Evolutionary conservation across 2,888 invertebrate species (phyloP), one percentile per base, ranked within the genome.

Genomic region (Thereva nobilitata): DNA sequence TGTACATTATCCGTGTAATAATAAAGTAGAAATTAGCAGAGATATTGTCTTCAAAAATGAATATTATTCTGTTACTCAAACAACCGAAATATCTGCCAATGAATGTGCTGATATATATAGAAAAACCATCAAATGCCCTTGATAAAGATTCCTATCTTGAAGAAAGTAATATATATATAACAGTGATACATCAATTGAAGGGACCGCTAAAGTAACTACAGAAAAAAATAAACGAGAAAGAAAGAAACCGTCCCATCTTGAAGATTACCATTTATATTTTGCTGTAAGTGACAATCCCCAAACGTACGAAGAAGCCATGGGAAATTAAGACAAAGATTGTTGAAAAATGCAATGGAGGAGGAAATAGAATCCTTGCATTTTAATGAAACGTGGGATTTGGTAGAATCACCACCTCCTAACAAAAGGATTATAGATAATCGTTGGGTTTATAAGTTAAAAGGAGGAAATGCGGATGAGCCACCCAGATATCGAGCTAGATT

Each of bases 361-460:
- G 68, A 69, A 57, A 45, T 66, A 8, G 55, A 67, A 40, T 69
- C 70, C 7, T 40, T 71, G 42, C n/a, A 61, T n/a, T 67, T 59
- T 49, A 70, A 71, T 54, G 38, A 70, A n/a, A 71, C 72, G 7
- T 71, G 70, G 70, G 45, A 52, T 44, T 66, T 73, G 37, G 59
- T 59, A n/a, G 50, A 68, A n/a, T n/a, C n/a, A n/a, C n/a, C n/a
- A n/a, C n/a, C n/a, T n/a, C n/a, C n/a, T n/a, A n/a, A n/a, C n/a
- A n/a, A n/a, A n/a, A n/a, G n/a, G n/a, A n/a, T n/a, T n/a, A n/a
- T n/a, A n/a, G n/a, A n/a, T n/a, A n/a, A n/a, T n/a, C n/a, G n/a
- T n/a, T n/a, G n/a, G n/a, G n/a, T n/a, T n/a, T n/a, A n/a, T n/a
- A n/a, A n/a, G n/a, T n/a, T n/a, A n/a, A n/a, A 4, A 35, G 4